phyloP scores from a whole-genome alignment of 2,888 invertebrate species.

The Dioctria rufipes region DNA sequence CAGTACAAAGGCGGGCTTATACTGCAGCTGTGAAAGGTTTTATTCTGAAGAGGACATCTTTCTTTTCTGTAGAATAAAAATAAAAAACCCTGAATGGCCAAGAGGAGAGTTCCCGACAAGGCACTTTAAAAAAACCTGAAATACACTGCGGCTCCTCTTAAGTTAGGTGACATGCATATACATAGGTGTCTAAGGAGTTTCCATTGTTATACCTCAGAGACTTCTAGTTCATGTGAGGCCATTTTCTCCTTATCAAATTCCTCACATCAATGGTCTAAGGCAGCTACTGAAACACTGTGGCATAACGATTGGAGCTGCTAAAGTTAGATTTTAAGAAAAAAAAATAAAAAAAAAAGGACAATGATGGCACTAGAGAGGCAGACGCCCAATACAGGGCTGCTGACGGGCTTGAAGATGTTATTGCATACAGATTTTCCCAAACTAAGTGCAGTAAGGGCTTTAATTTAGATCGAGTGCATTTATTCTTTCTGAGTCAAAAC shows the following conservation, averaged over 20 bases:
- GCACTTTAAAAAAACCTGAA: not conserved
- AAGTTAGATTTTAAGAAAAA: not conserved
- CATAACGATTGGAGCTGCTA: slow-evolving; percentile 16
- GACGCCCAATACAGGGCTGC: not conserved
- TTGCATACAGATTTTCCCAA: slow-evolving; percentile 17
- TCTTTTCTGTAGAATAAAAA: slow-evolving; percentile 1
- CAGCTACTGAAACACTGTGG: slow-evolving; percentile 1
- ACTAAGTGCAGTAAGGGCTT: slow-evolving; percentile 17
- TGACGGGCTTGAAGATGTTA: not conserved
- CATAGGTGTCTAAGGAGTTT: too few species aligned
- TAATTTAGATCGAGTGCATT: slow-evolving; percentile 35
- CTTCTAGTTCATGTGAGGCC: slow-evolving; percentile 15
- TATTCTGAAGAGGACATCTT: slow-evolving; percentile 24
- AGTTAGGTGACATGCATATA: not conserved
- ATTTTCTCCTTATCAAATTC: slow-evolving; percentile 11
- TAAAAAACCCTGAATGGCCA: slow-evolving; percentile 1
- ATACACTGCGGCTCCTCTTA: too few species aligned
- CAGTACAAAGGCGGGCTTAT: too few species aligned
- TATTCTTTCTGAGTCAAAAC: slow-evolving; percentile 33
- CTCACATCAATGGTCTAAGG: not conserved
- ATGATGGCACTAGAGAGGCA: not conserved
- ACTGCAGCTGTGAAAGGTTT: not conserved
- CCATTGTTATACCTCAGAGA: not conserved
- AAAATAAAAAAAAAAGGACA: not conserved
- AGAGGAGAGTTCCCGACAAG: not conserved